Evolutionary conservation across 1,140 invertebrate species (phyloP), one percentile per base, ranked within the genome.

Genomic region (Eueides isabella): DNA sequence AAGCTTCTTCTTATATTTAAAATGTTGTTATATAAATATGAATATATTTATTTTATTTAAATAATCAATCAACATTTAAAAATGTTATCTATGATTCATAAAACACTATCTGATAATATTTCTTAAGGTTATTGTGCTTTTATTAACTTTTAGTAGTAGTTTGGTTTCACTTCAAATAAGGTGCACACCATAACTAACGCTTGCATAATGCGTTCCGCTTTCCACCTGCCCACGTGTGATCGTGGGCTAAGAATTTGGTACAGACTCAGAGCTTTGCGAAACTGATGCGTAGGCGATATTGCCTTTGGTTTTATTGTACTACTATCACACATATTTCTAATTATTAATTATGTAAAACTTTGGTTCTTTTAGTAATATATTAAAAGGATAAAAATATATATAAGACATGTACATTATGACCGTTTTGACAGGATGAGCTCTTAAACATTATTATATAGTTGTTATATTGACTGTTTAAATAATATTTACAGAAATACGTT

Each of bases 191-290:
- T 85, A 91, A 84, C 69, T 78, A 81, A 74, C 63, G 26, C 76
- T 91, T 91, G 85, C 89, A 85, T 87, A 89, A 91, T 65, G 67
- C 61, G 82, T 83, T 86, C 84, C 80, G 83, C 89, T 90, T 91
- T 91, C 84, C 86, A 89, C 80, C 87, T 82, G 83, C 89, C 88
- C 89, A 90, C 88, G 84, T 77, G 48, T 41, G 70, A 12, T 62
- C 38, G 83, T 85, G 80, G 86, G 86, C 76, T 85, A 79, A 83
- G 73, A 75, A 84, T 88, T 85, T 85, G 84, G 85, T 82, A 80
- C 81, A 81, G 77, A 66, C 74, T 66, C 72, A 73, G 76, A 76
- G 75, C 69, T 77, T 88, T 86, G 85, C 82, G 85, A 88, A 88
- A 88, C 71, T 23, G 35, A 63, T 28, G 69, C 68, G 77, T 80